Percentiles rank a stretch among this genome's conserved stretches.
Conservation (phyloP, 1,140 invertebrate species). For the Trigoniulus corallinus region DNA sequence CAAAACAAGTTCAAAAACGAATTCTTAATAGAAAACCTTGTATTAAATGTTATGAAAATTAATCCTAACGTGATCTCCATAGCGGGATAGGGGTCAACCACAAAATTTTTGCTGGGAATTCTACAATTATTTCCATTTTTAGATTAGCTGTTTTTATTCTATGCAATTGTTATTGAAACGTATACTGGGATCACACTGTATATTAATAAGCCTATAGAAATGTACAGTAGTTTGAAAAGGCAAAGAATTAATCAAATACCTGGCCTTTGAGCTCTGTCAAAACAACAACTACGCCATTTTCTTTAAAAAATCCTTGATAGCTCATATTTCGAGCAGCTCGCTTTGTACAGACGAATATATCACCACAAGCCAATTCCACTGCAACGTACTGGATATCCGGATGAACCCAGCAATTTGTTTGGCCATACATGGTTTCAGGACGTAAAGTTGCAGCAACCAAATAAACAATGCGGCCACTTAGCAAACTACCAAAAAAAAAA, state of each 20-base stretch:
- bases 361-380: slow-evolving; percentile 39
- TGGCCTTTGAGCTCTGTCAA: slow-evolving; percentile 52
- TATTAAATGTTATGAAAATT: no score
- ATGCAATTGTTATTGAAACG: no score
- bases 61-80: no score
- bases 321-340: slow-evolving; percentile 87
- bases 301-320: slow-evolving; percentile 77
- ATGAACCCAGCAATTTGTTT: slow-evolving; percentile 96
- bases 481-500: slow-evolving; percentile 28
- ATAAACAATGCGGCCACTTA: slow-evolving; percentile 44
- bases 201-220: neutral
- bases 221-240: neutral
- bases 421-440: slow-evolving; percentile 99
- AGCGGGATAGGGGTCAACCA: no score
- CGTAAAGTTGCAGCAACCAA: slow-evolving; percentile 93
- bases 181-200: no score
- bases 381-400: slow-evolving; percentile 90
- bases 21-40: no score
- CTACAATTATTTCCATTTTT: no score
- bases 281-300: slow-evolving; percentile 59
- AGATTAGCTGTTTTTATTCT: no score
- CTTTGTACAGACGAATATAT: slow-evolving; percentile 69
- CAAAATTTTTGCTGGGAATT: no score
- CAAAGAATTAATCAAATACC: slow-evolving; percentile 24
- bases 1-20: no score